Evolutionary conservation across 2,113 vertebrate genomes (phyloP).

Genomic region (Microtus ochrogaster): DNA sequence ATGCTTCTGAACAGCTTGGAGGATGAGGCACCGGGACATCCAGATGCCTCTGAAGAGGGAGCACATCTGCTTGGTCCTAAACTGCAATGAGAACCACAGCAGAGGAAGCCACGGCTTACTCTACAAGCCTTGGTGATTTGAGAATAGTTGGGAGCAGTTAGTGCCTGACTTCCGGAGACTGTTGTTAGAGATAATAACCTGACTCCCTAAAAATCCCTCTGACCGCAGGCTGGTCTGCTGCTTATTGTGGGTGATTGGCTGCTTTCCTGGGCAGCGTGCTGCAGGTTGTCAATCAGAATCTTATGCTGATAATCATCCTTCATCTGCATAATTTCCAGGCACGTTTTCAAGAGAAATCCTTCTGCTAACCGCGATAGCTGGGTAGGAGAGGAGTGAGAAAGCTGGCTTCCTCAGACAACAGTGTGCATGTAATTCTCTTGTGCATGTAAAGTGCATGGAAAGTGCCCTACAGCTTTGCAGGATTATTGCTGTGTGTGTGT

Average conservation of each 20-base stretch:
- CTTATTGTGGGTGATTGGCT: not conserved
- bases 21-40: no score
- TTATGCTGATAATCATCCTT: not conserved
- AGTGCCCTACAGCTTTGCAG: not conserved
- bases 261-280: constrained; percentile 16
- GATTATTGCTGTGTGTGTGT: not conserved
- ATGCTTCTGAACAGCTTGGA: not conserved
- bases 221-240: not conserved
- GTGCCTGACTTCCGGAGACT: not conserved
- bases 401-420: no score
- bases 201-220: not conserved
- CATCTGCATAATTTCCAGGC: not conserved
- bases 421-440: not conserved
- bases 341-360: not conserved
- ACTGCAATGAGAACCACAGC: not conserved
- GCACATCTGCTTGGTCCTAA: not conserved
- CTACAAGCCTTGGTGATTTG: not conserved
- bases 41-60: not conserved
- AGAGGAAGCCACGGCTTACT: not conserved
- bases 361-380: not conserved
- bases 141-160: not conserved
- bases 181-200: not conserved
- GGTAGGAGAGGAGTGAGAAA: not conserved
- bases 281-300: not conserved
- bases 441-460: no score